Base-by-base conservation (phyloP, 2,888 invertebrate genomes). In the Nymphalis polychloros region DNA sequence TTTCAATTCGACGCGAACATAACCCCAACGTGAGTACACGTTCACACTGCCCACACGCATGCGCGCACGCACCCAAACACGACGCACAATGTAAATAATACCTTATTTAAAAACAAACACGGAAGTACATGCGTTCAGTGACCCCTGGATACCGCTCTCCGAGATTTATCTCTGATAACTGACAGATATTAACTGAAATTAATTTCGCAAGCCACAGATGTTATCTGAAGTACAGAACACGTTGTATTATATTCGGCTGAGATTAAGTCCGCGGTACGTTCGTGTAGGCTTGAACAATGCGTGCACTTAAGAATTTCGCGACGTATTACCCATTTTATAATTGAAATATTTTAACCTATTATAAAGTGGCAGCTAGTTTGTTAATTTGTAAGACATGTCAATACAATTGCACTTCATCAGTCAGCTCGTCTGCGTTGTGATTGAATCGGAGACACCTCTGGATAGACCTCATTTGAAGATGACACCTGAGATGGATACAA, bases 51-150 rank as follows among this genome's bases (percentile, higher is more conserved):
- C 23, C 23, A 47, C 47, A 48, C 16, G 23, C 16, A 48, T 17
- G 23, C 16, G 27, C 47, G 17, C 20, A 60, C 59, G 17, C 55
- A 61, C 16, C 41, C 41, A 41, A 41, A 41, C 41, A n/a, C n/a
- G 20, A 49, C 49, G 61, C 8, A 17, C 20, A 49, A 49, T 48
- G 48, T 49, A 31, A 61, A 49, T 61, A 61, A 49, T n/a, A 35
- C 31, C 46, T 50, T 50, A 62, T 50, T 50, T 35, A 49, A 62
- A 50, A 62, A 50, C 31, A 62, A 61, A 61, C 60, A 61, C 31
- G 53, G 53, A 55, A 55, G 53, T 48, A 47, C 23, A 8, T 17
- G n/a, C 60, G 60, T 20, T 47, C 60, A 20, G 20, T 31, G 60
- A 48, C 47, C 60, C 60, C 48, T n/a, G 27, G 48, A 61, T 48